A percentile compares a stretch with the other conserved stretches of the same genome.
Evolutionary conservation across 2,797 vertebrate species (phyloP).

Genomic region (Carcharodon carcharias): DNA sequence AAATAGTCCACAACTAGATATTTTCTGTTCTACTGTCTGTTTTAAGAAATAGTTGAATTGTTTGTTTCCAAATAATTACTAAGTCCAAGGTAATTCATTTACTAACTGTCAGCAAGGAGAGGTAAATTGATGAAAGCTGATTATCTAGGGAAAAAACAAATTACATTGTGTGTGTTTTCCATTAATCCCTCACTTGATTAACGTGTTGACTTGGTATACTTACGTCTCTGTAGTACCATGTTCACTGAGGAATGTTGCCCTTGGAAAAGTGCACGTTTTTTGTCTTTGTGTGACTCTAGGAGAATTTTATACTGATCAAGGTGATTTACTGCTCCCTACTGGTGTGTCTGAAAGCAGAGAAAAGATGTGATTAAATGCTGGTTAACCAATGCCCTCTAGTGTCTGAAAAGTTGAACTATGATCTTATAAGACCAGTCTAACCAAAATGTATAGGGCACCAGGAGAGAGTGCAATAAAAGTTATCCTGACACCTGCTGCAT

Average conservation of each 20-base stretch:
- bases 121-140: slow-evolving; percentile 7
- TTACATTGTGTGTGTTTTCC: neutral
- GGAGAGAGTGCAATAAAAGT: neutral
- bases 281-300: neutral
- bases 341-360: neutral
- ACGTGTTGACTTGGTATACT: slow-evolving; percentile 11
- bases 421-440: neutral
- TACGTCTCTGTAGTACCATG: neutral
- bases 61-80: neutral
- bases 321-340: slow-evolving; percentile 31
- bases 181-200: slow-evolving; percentile 16
- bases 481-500: neutral
- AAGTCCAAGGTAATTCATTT: slow-evolving; percentile 18
- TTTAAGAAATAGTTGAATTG: neutral
- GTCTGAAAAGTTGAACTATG: neutral
- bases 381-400: neutral
- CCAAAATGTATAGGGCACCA: neutral
- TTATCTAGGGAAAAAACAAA: neutral
- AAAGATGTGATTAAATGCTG: neutral
- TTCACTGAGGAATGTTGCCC: neutral
- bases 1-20: neutral
- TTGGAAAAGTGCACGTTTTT: neutral
- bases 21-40: neutral
- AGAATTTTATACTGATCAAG: neutral
- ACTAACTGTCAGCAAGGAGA: neutral